Percentiles rank a stretch among this genome's conserved stretches.
Evolutionary conservation across 2,888 invertebrate genomes (phyloP).

Genomic region (Pemphredon lugubris): DNA sequence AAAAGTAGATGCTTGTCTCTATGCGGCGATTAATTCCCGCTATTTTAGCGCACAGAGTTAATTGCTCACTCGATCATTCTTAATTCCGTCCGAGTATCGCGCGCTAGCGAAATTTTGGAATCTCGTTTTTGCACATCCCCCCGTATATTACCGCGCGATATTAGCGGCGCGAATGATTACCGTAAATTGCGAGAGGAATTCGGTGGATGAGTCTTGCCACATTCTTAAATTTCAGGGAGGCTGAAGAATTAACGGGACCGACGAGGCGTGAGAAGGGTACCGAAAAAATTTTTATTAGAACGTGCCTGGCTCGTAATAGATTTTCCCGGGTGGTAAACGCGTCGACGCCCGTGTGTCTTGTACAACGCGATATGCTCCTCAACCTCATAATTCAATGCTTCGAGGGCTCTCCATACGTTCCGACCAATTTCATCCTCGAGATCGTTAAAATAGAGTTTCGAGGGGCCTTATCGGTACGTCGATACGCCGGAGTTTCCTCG

Average conservation of each 20-base stretch:
- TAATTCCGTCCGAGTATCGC: too few relatives aligned
- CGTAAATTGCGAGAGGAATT: too few relatives aligned
- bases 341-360: conserved; percentile 16
- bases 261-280: neutral
- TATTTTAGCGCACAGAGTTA: too few relatives aligned
- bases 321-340: conserved; percentile 23
- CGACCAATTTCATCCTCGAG: conserved; percentile 36
- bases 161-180: too few relatives aligned
- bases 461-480: conserved; percentile 5
- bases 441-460: conserved; percentile 31
- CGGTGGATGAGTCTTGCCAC: too few relatives aligned
- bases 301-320: conserved; percentile 37
- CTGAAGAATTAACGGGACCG: conserved; percentile 42
- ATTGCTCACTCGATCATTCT: too few relatives aligned
- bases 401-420: conserved; percentile 46
- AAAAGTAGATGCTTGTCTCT: too few relatives aligned
- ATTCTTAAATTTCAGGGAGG: conserved; percentile 9
- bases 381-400: conserved; percentile 70
- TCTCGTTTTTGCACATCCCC: too few relatives aligned
- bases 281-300: conserved; percentile 60
- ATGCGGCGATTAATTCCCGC: too few relatives aligned
- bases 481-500: conserved; percentile 1
- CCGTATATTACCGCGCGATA: too few relatives aligned
- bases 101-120: too few relatives aligned
- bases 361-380: conserved; percentile 57